These are phyloP conservation scores for Heliconius hermathena DNA, from an alignment of 1,140 invertebrate genomes.

Conservation along the genomic window DNA sequence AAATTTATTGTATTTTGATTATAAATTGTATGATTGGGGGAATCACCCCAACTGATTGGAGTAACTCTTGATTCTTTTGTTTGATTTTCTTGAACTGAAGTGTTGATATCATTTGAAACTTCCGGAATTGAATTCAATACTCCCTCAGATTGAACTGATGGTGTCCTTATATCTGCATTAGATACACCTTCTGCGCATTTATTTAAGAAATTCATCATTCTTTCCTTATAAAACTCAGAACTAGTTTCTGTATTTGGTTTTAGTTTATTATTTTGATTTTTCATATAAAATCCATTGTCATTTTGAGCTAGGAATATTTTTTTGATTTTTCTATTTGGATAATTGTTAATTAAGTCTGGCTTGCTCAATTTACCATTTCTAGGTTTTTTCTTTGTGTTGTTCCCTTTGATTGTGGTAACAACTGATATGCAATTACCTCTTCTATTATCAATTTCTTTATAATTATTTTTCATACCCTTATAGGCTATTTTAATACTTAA, in stretches of 20 bases:
- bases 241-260: conserved; percentile 75
- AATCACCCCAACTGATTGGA: conserved; percentile 74
- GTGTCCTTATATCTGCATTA: conserved; percentile 60
- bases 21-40: conserved; percentile 71
- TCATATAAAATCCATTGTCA: conserved; percentile 78
- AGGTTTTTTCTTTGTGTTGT: conserved; percentile 69
- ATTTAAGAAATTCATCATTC: conserved; percentile 80
- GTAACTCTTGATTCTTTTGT: conserved; percentile 53
- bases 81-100: conserved; percentile 40
- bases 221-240: conserved; percentile 78
- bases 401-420: conserved; percentile 80
- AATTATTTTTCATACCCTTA: conserved; percentile 83
- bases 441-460: conserved; percentile 81
- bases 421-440: conserved; percentile 77
- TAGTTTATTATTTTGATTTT: conserved; percentile 73
- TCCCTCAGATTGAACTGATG: conserved; percentile 64
- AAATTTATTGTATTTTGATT: conserved; percentile 79
- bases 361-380: conserved; percentile 76
- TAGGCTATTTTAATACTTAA: conserved; percentile 83
- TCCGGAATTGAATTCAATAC: conserved; percentile 63
- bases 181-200: conserved; percentile 67
- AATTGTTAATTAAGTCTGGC: conserved; percentile 81
- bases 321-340: conserved; percentile 80
- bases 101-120: conserved; percentile 50
- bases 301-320: conserved; percentile 80